phyloP scores from a whole-genome alignment of 2,888 invertebrate genomes.

The Ennomos erosarius region DNA sequence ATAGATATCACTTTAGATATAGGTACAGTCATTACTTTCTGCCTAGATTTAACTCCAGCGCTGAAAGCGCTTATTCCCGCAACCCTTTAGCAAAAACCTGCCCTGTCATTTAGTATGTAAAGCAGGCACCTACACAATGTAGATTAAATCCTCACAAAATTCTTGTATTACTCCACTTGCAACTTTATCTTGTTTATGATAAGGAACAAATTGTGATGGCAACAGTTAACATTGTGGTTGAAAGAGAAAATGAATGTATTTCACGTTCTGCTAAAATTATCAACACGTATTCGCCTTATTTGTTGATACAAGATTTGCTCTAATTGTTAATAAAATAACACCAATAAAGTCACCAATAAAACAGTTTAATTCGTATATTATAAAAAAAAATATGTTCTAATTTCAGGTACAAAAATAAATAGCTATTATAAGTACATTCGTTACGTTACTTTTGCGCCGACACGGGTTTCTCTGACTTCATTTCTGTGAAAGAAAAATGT shows the following conservation, averaged over 20 bases:
- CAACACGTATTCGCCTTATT: no score
- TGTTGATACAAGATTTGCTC: no score
- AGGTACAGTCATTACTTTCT: no score
- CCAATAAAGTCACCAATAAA: no score
- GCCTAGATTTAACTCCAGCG: not conserved
- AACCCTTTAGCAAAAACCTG: constrained; percentile 13
- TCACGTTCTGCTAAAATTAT: no score
- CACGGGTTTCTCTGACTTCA: constrained; percentile 19
- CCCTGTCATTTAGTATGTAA: constrained; percentile 30
- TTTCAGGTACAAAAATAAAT: constrained; percentile 40
- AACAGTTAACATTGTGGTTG: no score
- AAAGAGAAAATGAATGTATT: no score
- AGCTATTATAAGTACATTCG: constrained; percentile 4
- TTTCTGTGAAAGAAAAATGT: constrained; percentile 27
- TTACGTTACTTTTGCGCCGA: constrained; percentile 1
- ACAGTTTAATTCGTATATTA: constrained; percentile 1
- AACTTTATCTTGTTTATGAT: constrained; percentile 1
- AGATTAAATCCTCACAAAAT: constrained; percentile 7
- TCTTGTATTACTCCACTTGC: not conserved
- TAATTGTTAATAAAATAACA: no score
- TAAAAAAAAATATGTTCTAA: constrained; percentile 16
- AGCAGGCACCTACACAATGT: constrained; percentile 7
- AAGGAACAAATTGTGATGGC: no score
- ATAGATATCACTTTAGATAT: no score
- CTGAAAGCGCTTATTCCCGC: constrained; percentile 8